Conservation (phyloP, 2,797 vertebrate genomes). For the Nyctalus aviator region DNA sequence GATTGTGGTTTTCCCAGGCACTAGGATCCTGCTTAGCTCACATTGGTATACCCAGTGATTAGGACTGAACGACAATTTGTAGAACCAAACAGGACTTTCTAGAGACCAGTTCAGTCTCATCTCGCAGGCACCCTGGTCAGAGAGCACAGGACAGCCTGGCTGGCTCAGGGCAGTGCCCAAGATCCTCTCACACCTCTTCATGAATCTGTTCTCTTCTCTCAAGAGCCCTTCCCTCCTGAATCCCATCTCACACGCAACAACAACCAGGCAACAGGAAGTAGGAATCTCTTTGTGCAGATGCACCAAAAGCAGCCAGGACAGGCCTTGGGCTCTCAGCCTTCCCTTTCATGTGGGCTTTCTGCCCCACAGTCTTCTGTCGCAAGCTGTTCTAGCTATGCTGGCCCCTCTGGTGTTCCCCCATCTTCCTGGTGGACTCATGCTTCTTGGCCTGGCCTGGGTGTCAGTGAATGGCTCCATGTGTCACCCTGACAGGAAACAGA, state of each 20-base stretch:
- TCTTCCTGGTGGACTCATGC: background rate
- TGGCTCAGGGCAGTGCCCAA: background rate
- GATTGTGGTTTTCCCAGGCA: background rate
- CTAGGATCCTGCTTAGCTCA: background rate
- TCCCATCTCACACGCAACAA: background rate
- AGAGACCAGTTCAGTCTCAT: background rate
- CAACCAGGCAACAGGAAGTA: background rate
- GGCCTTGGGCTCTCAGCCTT: background rate
- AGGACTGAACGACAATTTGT: background rate
- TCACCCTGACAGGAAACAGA: background rate
- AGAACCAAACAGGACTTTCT: background rate
- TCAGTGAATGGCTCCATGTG: background rate
- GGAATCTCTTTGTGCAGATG: background rate
- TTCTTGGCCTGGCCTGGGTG: too few relatives aligned
- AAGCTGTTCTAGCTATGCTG: background rate
- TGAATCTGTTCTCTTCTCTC: background rate
- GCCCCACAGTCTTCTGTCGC: background rate
- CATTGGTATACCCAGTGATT: background rate
- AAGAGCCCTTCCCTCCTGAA: background rate
- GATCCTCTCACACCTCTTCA: background rate
- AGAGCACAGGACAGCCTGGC: background rate
- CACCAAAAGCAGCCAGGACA: background rate
- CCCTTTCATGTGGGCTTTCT: background rate
- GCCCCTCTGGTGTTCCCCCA: background rate
- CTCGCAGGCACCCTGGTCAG: background rate